Evolutionary conservation across 92 coral and sea anemone species (phyloP).

Genomic region (Porites rus): DNA sequence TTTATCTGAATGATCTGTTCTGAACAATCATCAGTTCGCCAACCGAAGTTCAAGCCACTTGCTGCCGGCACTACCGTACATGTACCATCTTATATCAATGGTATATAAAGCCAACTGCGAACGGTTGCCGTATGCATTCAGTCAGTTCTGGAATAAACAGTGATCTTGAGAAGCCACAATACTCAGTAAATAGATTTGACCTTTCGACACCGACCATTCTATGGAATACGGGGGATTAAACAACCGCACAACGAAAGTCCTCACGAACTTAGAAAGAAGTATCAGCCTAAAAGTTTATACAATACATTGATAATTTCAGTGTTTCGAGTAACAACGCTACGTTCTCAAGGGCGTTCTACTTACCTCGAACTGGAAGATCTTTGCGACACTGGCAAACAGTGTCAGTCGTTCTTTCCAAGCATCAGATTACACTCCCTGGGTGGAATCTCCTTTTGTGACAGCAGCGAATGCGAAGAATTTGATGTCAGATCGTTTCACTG

Average conservation of each 20-base stretch:
- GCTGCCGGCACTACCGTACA: background rate
- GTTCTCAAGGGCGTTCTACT: background rate
- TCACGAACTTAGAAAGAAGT: constrained; percentile 22
- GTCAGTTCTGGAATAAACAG: background rate
- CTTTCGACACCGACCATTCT: constrained; percentile 20
- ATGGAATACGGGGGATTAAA: constrained; percentile 21
- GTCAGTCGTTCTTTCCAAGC: background rate
- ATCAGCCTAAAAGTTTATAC: background rate
- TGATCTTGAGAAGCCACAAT: background rate
- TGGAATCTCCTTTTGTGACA: constrained; percentile 53
- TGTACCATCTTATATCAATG: no score
- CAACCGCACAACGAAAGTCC: background rate
- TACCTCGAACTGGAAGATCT: background rate
- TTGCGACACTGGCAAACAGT: constrained; percentile 29
- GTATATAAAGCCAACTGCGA: background rate
- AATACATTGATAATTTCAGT: background rate
- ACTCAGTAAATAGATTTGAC: constrained; percentile 26
- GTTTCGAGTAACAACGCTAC: background rate
- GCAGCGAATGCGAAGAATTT: constrained; percentile 81
- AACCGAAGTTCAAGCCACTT: background rate
- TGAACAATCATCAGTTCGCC: background rate
- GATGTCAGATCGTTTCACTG: constrained; percentile 73
- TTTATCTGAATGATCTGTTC: no score
- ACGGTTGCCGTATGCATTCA: background rate
- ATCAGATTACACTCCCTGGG: constrained; percentile 43